Percentiles rank a stretch among this genome's conserved stretches.
These are phyloP conservation scores for Flexamia atlantica DNA, from an alignment of 2,888 invertebrate genomes.

Conservation along the genomic window DNA sequence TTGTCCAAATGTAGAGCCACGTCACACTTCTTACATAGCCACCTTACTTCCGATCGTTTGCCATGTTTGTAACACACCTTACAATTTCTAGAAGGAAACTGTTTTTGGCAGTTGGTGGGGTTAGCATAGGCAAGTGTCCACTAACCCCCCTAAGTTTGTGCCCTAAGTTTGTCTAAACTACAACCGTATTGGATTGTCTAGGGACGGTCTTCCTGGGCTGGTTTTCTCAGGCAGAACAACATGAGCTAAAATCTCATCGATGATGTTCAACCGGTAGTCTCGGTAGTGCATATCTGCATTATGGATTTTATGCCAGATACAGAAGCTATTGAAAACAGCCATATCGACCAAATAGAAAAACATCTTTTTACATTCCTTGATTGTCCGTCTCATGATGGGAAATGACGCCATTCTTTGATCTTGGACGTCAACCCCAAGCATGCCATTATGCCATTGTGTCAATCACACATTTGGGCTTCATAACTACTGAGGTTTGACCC, in stretches of 20 bases:
- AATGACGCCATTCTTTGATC: conserved; percentile 18
- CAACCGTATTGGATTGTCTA: conserved; percentile 13
- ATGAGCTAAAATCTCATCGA: conserved; percentile 6
- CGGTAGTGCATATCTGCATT: conserved; percentile 26
- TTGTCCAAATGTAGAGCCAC: conserved; percentile 36
- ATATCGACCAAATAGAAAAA: conserved; percentile 47
- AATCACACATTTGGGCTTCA: conserved; percentile 17
- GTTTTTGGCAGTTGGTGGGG: conserved; percentile 10
- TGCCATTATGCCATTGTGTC: conserved; percentile 48
- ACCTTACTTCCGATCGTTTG: conserved; percentile 8
- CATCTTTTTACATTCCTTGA: conserved; percentile 37
- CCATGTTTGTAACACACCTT: conserved; percentile 15
- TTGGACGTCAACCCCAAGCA: conserved; percentile 41
- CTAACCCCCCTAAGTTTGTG: too few species aligned
- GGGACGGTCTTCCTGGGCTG: background rate
- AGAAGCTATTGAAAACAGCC: conserved; percentile 35
- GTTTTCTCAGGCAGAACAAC: background rate
- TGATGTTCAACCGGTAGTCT: conserved; percentile 16
- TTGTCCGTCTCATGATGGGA: conserved; percentile 14
- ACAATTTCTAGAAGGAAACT: conserved; percentile 23
- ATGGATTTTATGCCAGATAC: conserved; percentile 13
- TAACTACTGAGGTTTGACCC: background rate
- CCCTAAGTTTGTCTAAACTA: background rate
- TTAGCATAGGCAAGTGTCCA: conserved; percentile 15
- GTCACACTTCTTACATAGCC: conserved; percentile 39